These are phyloP conservation scores for Anoplophora glabripennis DNA, from an alignment of 1,140 invertebrate genomes.

Conservation along the genomic window DNA sequence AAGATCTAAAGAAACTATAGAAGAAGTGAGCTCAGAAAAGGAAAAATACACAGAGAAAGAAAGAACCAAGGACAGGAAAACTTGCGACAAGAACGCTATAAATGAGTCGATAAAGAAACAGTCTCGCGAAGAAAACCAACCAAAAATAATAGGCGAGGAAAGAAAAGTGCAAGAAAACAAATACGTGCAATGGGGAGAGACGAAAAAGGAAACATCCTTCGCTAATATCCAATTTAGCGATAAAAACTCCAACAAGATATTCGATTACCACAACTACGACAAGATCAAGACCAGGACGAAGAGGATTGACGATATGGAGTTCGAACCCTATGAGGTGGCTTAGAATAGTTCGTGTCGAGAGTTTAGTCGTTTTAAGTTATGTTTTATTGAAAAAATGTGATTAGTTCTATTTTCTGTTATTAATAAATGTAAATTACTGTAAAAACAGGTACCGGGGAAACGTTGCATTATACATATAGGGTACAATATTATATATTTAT, in stretches of 20 bases:
- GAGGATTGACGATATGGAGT: constrained; percentile 77
- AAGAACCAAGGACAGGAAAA: constrained; percentile 13
- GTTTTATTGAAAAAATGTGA: neutral
- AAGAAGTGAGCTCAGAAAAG: constrained; percentile 47
- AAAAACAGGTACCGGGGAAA: constrained; percentile 4
- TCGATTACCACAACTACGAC: constrained; percentile 39
- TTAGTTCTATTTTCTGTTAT: neutral
- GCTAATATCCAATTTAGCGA: constrained; percentile 31
- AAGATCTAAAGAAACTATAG: constrained; percentile 44
- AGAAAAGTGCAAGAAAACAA: constrained; percentile 32
- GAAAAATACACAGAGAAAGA: constrained; percentile 23
- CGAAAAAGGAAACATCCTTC: constrained; percentile 31
- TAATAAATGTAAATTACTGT: neutral
- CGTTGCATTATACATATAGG: too few relatives aligned
- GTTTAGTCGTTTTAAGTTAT: neutral
- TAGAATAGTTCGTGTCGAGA: constrained; percentile 7
- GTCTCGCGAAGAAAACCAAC: constrained; percentile 21
- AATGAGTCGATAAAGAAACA: constrained; percentile 41
- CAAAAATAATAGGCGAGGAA: constrained; percentile 43
- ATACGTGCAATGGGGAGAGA: constrained; percentile 34
- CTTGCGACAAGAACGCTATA: constrained; percentile 45
- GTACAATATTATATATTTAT: too few relatives aligned
- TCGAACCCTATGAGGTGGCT: constrained; percentile 73
- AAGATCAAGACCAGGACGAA: constrained; percentile 42
- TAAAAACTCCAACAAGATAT: constrained; percentile 23